These are phyloP conservation scores for Lymantria monacha DNA, from an alignment of 2,888 invertebrate species.

Conservation along the genomic window DNA sequence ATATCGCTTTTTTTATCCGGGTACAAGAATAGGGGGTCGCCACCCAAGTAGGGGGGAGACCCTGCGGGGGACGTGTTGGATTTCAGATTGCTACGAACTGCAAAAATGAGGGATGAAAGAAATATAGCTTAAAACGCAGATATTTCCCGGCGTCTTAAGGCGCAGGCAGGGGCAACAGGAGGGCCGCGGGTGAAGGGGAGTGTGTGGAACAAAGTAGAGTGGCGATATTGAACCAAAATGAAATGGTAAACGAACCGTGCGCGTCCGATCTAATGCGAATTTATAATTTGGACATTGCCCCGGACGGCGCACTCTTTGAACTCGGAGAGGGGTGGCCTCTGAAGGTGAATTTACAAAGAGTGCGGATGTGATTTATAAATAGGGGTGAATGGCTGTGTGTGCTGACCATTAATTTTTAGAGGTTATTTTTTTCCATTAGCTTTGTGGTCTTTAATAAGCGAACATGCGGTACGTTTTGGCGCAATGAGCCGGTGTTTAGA, in stretches of 20 bases:
- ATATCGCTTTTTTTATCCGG: constrained; percentile 82
- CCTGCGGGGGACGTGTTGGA: constrained; percentile 82
- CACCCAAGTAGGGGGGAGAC: constrained; percentile 66
- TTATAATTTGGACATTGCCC: constrained; percentile 82
- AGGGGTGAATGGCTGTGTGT: constrained; percentile 52
- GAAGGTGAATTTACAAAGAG: constrained; percentile 74
- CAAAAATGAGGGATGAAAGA: constrained; percentile 84
- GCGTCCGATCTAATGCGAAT: constrained; percentile 83
- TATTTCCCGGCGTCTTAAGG: constrained; percentile 82
- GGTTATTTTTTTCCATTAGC: constrained; percentile 59
- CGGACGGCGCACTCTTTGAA: constrained; percentile 75
- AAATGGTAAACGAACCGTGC: constrained; percentile 82
- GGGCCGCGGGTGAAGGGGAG: constrained; percentile 58
- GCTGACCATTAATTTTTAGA: constrained; percentile 60
- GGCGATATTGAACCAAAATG: constrained; percentile 82
- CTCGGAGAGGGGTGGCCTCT: constrained; percentile 61
- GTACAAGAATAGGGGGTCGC: constrained; percentile 78
- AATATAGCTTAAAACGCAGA: constrained; percentile 84
- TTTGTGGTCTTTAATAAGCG: constrained; percentile 56
- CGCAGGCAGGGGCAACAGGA: constrained; percentile 40
- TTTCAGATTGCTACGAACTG: constrained; percentile 84
- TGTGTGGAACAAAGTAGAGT: constrained; percentile 82
- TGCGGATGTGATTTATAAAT: constrained; percentile 75
- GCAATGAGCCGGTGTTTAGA: constrained; percentile 70
- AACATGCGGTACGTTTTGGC: constrained; percentile 54